Evolutionary conservation across 2,888 invertebrate genomes (phyloP).

Genomic region (Frankliniella intonsa): DNA sequence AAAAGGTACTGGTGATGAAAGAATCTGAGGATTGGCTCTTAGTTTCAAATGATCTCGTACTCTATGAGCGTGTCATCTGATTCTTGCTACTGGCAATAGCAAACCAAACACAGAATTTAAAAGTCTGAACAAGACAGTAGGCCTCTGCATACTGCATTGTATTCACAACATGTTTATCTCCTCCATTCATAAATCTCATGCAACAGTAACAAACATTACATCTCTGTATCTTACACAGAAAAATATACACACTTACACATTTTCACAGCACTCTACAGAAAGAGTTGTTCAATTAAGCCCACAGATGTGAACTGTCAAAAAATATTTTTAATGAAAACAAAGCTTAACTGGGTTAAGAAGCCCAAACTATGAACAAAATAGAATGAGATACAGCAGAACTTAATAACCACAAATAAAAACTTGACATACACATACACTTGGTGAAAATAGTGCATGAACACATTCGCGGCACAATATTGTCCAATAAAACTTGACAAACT

Average conservation of each 20-base stretch:
- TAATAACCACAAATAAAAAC: no score
- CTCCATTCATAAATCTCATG: conserved; percentile 7
- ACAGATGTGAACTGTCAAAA: neutral
- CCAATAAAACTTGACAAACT: conserved; percentile 6
- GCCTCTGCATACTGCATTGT: no score
- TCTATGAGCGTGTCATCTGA: neutral
- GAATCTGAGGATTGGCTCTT: no score
- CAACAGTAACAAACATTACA: conserved; percentile 21
- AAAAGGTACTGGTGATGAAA: no score
- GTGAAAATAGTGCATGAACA: neutral
- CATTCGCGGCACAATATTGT: conserved; percentile 15
- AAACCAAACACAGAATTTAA: neutral
- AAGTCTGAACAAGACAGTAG: no score
- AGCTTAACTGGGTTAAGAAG: neutral
- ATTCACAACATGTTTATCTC: neutral
- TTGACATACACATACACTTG: neutral
- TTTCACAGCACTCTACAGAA: neutral
- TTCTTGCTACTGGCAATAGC: neutral
- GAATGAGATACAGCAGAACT: neutral
- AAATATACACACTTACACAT: conserved; percentile 21
- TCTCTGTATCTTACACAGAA: conserved; percentile 24
- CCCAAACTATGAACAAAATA: neutral
- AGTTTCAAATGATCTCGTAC: no score
- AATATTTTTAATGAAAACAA: neutral
- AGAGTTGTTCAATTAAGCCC: neutral